phyloP scores from a whole-genome alignment of 1,140 invertebrate species.

The Sitobion miscanthi region DNA sequence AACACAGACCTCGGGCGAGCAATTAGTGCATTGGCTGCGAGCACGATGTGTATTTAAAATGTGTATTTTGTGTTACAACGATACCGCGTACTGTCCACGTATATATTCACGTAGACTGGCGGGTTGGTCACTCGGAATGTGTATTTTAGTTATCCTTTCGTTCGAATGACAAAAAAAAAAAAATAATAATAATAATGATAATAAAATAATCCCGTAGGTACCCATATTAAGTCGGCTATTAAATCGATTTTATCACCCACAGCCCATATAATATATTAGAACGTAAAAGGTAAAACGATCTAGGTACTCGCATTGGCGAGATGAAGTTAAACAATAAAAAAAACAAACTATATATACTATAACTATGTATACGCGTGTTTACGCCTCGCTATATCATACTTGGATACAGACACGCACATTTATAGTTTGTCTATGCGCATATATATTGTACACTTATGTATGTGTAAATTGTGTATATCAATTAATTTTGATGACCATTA shows the following conservation, averaged over 20 bases:
- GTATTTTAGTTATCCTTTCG: background rate
- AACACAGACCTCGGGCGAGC: background rate
- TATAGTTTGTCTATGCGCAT: background rate
- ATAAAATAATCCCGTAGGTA: background rate
- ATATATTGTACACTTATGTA: constrained; percentile 13
- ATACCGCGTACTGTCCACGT: background rate
- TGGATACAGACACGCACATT: background rate
- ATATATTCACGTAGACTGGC: background rate
- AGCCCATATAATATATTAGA: background rate
- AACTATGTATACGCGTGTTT: background rate
- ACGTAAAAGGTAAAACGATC: constrained; percentile 4
- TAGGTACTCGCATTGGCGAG: background rate
- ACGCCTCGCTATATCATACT: background rate
- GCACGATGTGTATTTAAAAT: constrained; percentile 18
- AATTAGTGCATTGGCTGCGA: constrained; percentile 20
- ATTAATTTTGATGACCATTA: constrained; percentile 15
- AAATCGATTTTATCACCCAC: background rate
- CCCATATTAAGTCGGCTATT: background rate
- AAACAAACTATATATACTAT: background rate
- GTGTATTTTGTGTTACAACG: background rate
- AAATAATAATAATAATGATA: background rate
- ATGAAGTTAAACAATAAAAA: background rate
- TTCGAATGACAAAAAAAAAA: background rate
- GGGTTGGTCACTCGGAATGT: background rate
- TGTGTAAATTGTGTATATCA: background rate